phyloP scores from a whole-genome alignment of 2,113 vertebrate species.

The Cololabis saira region DNA sequence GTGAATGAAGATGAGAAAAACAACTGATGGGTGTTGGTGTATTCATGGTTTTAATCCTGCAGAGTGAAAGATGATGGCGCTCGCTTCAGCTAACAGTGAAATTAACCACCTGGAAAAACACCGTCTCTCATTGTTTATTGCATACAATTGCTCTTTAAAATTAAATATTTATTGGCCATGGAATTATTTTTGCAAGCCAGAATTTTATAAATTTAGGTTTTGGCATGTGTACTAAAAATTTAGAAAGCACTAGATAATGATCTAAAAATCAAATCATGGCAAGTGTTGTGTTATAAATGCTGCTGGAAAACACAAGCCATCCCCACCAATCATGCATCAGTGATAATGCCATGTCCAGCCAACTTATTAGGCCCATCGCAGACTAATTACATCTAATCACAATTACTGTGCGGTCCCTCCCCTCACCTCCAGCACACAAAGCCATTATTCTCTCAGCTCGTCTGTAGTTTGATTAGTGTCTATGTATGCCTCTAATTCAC shows the following conservation, averaged over 20 bases:
- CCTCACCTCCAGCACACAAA: slow-evolving; percentile 59
- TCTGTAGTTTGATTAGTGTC: slow-evolving; percentile 76
- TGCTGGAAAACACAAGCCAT: slow-evolving; percentile 28
- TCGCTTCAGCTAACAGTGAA: background rate
- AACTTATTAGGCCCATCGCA: slow-evolving; percentile 60
- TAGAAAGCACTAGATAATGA: background rate
- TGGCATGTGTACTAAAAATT: background rate
- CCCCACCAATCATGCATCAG: slow-evolving; percentile 48
- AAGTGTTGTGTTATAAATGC: slow-evolving; percentile 31
- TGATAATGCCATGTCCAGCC: slow-evolving; percentile 50
- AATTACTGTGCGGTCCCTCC: slow-evolving; percentile 54
- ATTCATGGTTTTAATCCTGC: background rate
- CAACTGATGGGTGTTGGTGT: background rate
- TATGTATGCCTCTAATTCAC: slow-evolving; percentile 65
- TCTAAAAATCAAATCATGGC: background rate
- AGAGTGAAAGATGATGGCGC: background rate
- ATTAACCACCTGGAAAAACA: background rate
- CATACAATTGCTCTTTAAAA: no score
- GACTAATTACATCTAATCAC: slow-evolving; percentile 76
- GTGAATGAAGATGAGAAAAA: background rate
- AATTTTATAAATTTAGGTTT: background rate
- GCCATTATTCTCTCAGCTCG: slow-evolving; percentile 67
- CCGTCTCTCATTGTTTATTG: no score
- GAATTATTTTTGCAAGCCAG: background rate
- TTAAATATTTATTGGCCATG: background rate